Evolutionary conservation across 2,888 invertebrate genomes (phyloP).

Genomic region (Hirtodrosophila trivittata): DNA sequence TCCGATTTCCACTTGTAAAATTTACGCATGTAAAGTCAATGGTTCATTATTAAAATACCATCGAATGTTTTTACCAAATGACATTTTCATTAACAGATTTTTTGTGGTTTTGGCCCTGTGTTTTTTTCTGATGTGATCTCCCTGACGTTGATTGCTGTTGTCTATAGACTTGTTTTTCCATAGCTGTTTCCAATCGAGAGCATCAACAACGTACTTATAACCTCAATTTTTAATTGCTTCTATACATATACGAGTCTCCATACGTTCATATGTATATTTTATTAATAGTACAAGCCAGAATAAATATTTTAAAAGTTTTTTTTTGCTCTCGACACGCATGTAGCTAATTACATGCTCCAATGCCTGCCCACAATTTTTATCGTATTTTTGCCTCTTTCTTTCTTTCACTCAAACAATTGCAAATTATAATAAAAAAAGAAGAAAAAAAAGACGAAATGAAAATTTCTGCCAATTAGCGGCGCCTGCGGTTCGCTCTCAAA

Average conservation of each 20-base stretch:
- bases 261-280: not conserved
- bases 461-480: slow-evolving; percentile 60
- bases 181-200: too few relatives aligned
- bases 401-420: slow-evolving; percentile 46
- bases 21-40: too few relatives aligned
- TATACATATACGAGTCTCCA: not conserved
- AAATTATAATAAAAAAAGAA: slow-evolving; percentile 28
- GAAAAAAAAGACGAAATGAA: slow-evolving; percentile 34
- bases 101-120: too few relatives aligned
- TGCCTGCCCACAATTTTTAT: slow-evolving; percentile 44
- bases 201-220: too few relatives aligned
- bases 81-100: too few relatives aligned
- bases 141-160: too few relatives aligned
- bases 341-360: slow-evolving; percentile 51
- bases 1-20: too few relatives aligned
- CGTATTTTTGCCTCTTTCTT: slow-evolving; percentile 20
- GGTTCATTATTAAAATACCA: too few relatives aligned
- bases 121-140: too few relatives aligned
- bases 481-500: slow-evolving; percentile 25
- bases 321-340: slow-evolving; percentile 20
- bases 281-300: not conserved
- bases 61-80: too few relatives aligned
- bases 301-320: slow-evolving; percentile 14
- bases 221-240: not conserved
- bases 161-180: not conserved